Percentiles rank a stretch among this genome's conserved stretches.
Conservation (phyloP, 2,113 vertebrate genomes). For the Chitala chitala region DNA sequence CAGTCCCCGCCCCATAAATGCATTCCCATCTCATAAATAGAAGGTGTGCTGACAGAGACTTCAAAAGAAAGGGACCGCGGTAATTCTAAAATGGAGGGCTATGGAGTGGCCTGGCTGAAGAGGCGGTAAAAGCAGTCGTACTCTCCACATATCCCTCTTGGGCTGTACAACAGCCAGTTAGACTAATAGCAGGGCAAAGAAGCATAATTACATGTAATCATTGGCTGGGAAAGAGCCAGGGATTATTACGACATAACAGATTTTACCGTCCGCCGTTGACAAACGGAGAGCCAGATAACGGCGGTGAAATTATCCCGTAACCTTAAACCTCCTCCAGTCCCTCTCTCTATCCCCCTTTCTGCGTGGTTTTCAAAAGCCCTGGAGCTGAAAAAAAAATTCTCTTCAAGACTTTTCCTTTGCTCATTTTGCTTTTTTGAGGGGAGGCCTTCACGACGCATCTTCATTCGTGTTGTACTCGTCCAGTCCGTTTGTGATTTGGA, state of each 20-base stretch:
- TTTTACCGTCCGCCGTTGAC: slow-evolving; percentile 56
- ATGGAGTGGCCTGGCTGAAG: slow-evolving; percentile 76
- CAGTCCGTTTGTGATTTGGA: background rate
- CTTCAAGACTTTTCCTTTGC: background rate
- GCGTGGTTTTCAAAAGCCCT: background rate
- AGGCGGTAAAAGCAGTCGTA: slow-evolving; percentile 74
- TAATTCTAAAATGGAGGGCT: slow-evolving; percentile 81
- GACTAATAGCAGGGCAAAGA: slow-evolving; percentile 74
- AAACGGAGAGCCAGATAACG: slow-evolving; percentile 61
- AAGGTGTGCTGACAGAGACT: slow-evolving; percentile 82
- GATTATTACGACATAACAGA: slow-evolving; percentile 77
- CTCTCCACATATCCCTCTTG: slow-evolving; percentile 67
- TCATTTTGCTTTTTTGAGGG: background rate
- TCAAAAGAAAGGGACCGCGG: slow-evolving; percentile 80
- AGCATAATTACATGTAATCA: slow-evolving; percentile 81
- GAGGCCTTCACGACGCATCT: background rate
- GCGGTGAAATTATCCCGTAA: slow-evolving; percentile 42
- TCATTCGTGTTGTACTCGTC: background rate
- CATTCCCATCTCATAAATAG: slow-evolving; percentile 79
- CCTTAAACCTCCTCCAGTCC: slow-evolving; percentile 24
- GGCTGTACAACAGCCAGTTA: slow-evolving; percentile 75
- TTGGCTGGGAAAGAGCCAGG: slow-evolving; percentile 73
- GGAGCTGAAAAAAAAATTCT: background rate
- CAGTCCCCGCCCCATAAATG: slow-evolving; percentile 81
- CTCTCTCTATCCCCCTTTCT: slow-evolving; percentile 7